Conservation (phyloP, 2,888 invertebrate species). For the Ochropleura plecta region DNA sequence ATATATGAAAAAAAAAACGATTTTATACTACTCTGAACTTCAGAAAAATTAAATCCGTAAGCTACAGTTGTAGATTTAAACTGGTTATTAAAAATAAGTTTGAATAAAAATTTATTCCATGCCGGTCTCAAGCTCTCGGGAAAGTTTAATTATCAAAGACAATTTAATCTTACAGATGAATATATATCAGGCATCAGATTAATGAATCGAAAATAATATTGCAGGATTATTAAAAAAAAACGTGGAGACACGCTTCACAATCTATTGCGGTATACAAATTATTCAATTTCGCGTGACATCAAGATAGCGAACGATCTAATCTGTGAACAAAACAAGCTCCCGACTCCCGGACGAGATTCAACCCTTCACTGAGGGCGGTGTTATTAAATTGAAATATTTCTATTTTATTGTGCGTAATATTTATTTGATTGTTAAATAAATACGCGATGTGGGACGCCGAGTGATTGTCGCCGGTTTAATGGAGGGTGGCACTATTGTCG, state of each 20-base stretch:
- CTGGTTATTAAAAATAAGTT: neutral
- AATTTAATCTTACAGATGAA: constrained; percentile 20
- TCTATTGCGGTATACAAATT: constrained; percentile 80
- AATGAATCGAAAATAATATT: constrained; percentile 69
- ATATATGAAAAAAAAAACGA: neutral
- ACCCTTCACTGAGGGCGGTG: constrained; percentile 87
- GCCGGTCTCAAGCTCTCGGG: neutral
- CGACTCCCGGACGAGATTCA: constrained; percentile 78
- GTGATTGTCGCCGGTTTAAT: constrained; percentile 86
- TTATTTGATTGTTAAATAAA: constrained; percentile 91
- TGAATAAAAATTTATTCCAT: neutral
- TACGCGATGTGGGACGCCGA: constrained; percentile 88
- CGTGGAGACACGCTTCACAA: constrained; percentile 72
- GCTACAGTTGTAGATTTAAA: neutral
- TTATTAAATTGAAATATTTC: constrained; percentile 90
- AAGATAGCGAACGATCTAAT: constrained; percentile 84
- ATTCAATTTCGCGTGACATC: constrained; percentile 89
- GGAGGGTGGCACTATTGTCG: constrained; percentile 86
- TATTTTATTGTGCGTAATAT: constrained; percentile 90
- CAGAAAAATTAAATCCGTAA: constrained; percentile 7
- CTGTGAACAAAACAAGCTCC: constrained; percentile 80
- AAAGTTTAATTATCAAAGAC: neutral
- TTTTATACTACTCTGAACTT: neutral
- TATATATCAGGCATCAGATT: constrained; percentile 52
- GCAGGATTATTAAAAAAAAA: constrained; percentile 54